A percentile compares a stretch with the other conserved stretches of the same genome.
These are phyloP conservation scores for Bombus picipes DNA, from an alignment of 1,140 invertebrate genomes.

Conservation along the genomic window DNA sequence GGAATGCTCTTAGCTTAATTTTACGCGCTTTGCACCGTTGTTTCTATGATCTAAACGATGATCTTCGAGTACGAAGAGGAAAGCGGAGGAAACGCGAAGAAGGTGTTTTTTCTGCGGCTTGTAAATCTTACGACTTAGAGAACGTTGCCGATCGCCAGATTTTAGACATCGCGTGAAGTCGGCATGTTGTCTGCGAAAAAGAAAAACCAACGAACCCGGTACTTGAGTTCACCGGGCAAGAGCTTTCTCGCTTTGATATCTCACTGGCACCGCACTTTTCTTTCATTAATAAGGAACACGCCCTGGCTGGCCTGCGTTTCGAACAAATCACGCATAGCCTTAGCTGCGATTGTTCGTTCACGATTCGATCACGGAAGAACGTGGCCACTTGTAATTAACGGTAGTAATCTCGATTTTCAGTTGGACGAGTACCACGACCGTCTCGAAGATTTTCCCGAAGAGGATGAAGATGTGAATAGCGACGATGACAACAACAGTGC, in stretches of 20 bases:
- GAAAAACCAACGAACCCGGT: no score
- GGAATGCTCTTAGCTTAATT: conserved; percentile 42
- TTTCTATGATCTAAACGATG: not conserved
- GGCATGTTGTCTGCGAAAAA: not conserved
- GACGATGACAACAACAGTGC: conserved; percentile 78
- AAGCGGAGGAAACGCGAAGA: not conserved
- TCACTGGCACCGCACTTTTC: conserved; percentile 21
- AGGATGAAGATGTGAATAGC: conserved; percentile 81
- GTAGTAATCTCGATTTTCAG: conserved; percentile 61
- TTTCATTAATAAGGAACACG: conserved; percentile 19
- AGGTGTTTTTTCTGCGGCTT: not conserved
- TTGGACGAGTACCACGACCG: conserved; percentile 80
- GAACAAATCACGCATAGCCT: conserved; percentile 4
- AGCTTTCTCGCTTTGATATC: conserved; percentile 8
- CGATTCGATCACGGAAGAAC: not conserved
- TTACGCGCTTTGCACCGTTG: conserved; percentile 26
- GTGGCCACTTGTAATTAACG: not conserved
- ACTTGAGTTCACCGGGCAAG: not conserved
- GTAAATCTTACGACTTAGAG: not conserved
- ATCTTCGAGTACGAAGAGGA: not conserved
- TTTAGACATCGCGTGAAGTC: not conserved
- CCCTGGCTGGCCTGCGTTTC: not conserved
- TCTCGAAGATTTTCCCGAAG: conserved; percentile 80
- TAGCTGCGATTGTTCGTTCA: conserved; percentile 38
- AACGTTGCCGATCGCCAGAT: not conserved